These are phyloP conservation scores for Hypotaenidia philippensis DNA, from an alignment of 2,797 vertebrate species.

Conservation along the genomic window DNA sequence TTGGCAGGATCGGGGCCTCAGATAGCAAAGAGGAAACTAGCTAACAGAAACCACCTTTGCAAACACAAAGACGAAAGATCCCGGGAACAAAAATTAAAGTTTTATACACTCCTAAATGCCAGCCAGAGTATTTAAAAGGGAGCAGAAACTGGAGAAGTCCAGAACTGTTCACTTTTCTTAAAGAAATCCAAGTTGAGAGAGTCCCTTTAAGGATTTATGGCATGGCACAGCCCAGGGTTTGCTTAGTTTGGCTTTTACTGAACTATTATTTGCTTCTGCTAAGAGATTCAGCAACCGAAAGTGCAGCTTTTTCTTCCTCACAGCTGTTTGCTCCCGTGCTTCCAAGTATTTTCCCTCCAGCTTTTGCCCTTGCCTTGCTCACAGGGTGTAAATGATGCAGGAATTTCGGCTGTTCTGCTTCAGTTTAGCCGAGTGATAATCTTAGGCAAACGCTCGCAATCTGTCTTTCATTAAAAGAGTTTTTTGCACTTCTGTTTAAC, in stretches of 20 bases:
- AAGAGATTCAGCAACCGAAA: neutral
- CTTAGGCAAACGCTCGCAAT: conserved; percentile 43
- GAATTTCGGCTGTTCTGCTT: conserved; percentile 55
- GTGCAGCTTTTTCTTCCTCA: neutral
- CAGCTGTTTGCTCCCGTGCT: neutral
- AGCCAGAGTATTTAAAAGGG: neutral
- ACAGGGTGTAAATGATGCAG: neutral
- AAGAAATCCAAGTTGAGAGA: neutral
- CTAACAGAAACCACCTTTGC: conserved; percentile 63
- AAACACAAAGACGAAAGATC: conserved; percentile 22
- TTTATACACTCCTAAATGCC: neutral
- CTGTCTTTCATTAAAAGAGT: conserved; percentile 75
- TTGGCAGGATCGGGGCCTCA: conserved; percentile 37
- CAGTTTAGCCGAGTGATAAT: conserved; percentile 24
- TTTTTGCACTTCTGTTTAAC: conserved; percentile 70
- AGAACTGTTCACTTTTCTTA: accelerated
- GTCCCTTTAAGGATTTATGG: conserved; percentile 1
- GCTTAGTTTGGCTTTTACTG: neutral
- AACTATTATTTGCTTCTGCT: conserved; percentile 19
- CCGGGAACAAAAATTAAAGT: neutral
- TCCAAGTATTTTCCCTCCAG: neutral
- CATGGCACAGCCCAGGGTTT: neutral
- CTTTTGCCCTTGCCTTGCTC: conserved; percentile 17
- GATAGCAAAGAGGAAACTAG: conserved; percentile 14
- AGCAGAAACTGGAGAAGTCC: neutral